These are phyloP conservation scores for Caenorhabditis latens DNA, from an alignment of 1,140 invertebrate species.

Conservation along the genomic window DNA sequence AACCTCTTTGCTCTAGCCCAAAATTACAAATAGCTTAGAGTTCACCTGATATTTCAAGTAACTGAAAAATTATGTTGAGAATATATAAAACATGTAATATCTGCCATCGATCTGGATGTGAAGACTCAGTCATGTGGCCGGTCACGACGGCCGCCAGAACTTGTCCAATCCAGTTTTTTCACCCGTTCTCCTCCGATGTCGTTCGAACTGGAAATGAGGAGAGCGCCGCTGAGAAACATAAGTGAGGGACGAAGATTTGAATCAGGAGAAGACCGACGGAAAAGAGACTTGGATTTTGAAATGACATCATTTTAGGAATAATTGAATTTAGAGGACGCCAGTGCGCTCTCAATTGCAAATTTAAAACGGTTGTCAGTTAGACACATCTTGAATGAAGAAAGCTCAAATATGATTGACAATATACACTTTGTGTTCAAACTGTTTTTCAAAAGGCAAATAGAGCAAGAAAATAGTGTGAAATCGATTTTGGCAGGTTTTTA, in stretches of 20 bases:
- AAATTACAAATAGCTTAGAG: background rate
- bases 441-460: too few relatives aligned
- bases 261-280: background rate
- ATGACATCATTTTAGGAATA: slow-evolving; percentile 36
- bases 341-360: background rate
- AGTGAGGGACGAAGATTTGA: slow-evolving; percentile 20
- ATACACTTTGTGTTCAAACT: too few relatives aligned
- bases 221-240: slow-evolving; percentile 47
- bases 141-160: background rate
- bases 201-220: slow-evolving; percentile 47
- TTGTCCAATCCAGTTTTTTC: slow-evolving; percentile 55
- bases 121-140: slow-evolving; percentile 43
- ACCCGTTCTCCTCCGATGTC: slow-evolving; percentile 11
- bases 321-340: slow-evolving; percentile 18
- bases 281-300: slow-evolving; percentile 8
- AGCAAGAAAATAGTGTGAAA: too few relatives aligned
- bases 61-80: background rate
- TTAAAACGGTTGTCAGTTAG: background rate
- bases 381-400: background rate
- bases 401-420: background rate
- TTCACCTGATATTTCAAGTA: background rate
- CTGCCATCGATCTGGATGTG: slow-evolving; percentile 50
- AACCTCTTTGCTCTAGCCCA: background rate
- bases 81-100: slow-evolving; percentile 17
- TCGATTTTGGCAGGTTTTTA: too few relatives aligned